A percentile compares a stretch with the other conserved stretches of the same genome.
Evolutionary conservation across 2,888 invertebrate species (phyloP).

Genomic region (Myathropa florea): DNA sequence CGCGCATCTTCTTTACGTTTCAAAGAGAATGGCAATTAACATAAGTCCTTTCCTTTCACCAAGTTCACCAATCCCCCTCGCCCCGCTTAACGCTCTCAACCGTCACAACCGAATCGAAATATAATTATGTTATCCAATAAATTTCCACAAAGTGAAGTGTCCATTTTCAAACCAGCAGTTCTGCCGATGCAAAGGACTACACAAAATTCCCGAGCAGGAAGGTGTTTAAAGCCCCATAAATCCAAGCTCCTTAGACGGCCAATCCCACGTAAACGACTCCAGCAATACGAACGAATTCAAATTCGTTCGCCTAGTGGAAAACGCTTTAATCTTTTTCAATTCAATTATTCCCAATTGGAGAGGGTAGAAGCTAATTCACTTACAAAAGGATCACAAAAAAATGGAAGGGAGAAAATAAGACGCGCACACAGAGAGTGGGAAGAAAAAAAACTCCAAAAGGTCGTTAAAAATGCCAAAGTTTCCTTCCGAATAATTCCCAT

Average conservation of each 20-base stretch:
- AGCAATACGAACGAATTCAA: slow-evolving; percentile 49
- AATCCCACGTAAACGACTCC: background rate
- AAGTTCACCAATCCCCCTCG: background rate
- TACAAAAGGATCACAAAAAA: slow-evolving; percentile 54
- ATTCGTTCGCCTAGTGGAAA: slow-evolving; percentile 66
- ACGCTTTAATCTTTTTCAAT: slow-evolving; percentile 80
- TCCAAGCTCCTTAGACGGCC: slow-evolving; percentile 13
- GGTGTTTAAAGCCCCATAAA: slow-evolving; percentile 62
- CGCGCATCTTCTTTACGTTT: background rate
- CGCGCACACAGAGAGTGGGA: background rate
- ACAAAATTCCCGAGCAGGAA: background rate
- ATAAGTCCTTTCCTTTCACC: background rate
- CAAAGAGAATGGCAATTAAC: too few relatives aligned
- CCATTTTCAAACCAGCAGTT: slow-evolving; percentile 1
- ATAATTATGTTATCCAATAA: background rate
- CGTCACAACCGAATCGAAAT: background rate
- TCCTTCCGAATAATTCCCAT: slow-evolving; percentile 66
- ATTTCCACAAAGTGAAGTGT: slow-evolving; percentile 12
- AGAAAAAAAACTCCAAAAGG: slow-evolving; percentile 42
- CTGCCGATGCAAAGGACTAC: background rate
- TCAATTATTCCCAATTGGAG: slow-evolving; percentile 80
- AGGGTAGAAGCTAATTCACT: slow-evolving; percentile 63
- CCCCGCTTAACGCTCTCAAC: background rate
- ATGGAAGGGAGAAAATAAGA: background rate
- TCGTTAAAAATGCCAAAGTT: slow-evolving; percentile 69